Evolutionary conservation across 2,888 invertebrate genomes (phyloP), one percentile per base, ranked within the genome.

Genomic region (Leptinotarsa juncta): DNA sequence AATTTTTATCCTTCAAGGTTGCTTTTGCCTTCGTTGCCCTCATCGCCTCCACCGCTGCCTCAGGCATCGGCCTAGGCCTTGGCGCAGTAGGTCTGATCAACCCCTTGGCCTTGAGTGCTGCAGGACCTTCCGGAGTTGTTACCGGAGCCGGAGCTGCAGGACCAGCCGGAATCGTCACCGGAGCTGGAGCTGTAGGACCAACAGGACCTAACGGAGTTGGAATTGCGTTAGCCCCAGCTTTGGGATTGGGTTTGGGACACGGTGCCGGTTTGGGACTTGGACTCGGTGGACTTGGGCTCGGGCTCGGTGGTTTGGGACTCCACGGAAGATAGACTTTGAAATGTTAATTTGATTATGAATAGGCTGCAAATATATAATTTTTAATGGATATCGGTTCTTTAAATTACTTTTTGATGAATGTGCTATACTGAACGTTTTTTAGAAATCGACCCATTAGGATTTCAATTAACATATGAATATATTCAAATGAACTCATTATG

Each of bases 51-150:
- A 70, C 70, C 23, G 18, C 75, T 20, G 75, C 75, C 67, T 73
- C 72, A 15, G 32, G 23, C 68, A 32, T 60, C 7, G 74, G 70
- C 12, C 57, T 23, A 15, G 70, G 71, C 4, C 23, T 65, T 16
- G 68, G 74, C 12, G 75, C 72, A 18, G 49, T 75, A 32, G 32
- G 32, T 32, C 32, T 32, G 3, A 42, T 74, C 53, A 71, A 53
- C 71, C 71, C 74, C 16, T 67, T 67, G 62, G 76, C 76, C 4
- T 48, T 72, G 15, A 73, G 78, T n/a, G 78, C 80, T n/a, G 53
- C 78, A n/a, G 78, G 78, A 49, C 79, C 79, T 18, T 77, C 79
- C 16, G 79, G 79, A 69, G 75, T 77, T 14, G 79, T 79, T 26
- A 79, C 75, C 50, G 79, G 79, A 71, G 76, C 76, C 12, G 79